Base-by-base conservation (phyloP, 2,888 invertebrate genomes). In the Torymus texanus region DNA sequence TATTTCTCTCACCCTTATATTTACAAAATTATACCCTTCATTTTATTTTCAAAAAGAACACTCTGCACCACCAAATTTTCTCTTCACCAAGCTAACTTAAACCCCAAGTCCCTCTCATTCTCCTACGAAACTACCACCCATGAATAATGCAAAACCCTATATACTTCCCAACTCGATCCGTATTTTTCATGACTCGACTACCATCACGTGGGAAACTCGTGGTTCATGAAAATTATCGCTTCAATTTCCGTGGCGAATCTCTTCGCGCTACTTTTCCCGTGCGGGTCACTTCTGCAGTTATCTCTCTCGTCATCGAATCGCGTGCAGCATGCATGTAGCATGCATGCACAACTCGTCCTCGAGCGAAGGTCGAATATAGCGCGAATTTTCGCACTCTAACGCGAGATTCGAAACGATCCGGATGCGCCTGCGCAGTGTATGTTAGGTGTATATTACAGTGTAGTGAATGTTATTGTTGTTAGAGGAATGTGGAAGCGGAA, bases 231-330 rank as follows among this genome's bases (percentile, higher is more conserved):
- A 65, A 65, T 65, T 65, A 65, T 65, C 51, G 65, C 65, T n/a
- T 65, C 65, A 51, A 65, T 65, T 65, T 65, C 65, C 65, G 41
- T 41, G 65, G 24, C 24, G 61, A 13, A 61, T 61, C 61, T 41
- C 41, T 41, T 8, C 41, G 41, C 41, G 41, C 41, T 29, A 59
- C 18, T 18, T 61, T 11, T 61, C 50, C 41, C 24, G 21, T 21
- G 59, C 56, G 14, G 51, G 13, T 61, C 61, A 24, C 41, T 41
- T 21, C 21, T 21, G 21, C 51, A 61, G 24, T 8, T 56, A 29
- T 71, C 61, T 51, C 24, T 41, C 21, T 16, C 14, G 61, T 61
- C 61, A 14, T 41, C 41, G n/a, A 0, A 71, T 71, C 41, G 51
- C 71, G 61, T 71, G 71, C 59, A 51, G 58, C 16, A 18, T 13